Evolutionary conservation across 1,140 invertebrate species (phyloP), one percentile per base, ranked within the genome.

Genomic region (Solenopsis invicta): DNA sequence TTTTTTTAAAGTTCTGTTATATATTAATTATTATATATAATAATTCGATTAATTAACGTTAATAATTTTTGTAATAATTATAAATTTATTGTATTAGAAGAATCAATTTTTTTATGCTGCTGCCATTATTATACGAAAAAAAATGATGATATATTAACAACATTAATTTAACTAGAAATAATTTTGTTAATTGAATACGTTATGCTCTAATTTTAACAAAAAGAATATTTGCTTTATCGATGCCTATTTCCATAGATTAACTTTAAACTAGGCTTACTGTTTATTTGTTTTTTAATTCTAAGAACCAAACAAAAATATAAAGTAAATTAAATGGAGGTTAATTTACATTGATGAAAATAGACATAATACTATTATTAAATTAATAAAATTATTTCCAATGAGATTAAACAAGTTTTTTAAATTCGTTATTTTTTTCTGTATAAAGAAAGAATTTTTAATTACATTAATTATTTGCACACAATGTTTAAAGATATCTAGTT

Each of bases 11-110:
- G 2, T 29, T 29, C n/a, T n/a, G n/a, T 29, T 29, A 29, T 29
- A 29, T 29, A 29, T 29, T 29, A 29, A 29, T 29, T 29, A 29
- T 29, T 29, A 29, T 29, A 29, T 29, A 29, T 29, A 29, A 29
- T 29, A 29, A 0, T 29, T 29, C 29, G 29, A 29, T 29, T 29
- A 29, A 61, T 12, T 61, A 29, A 61, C 13, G 4, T 61, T 5
- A 64, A 34, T 37, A 64, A 64, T 62, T 37, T 64, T 64, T 64
- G 29, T 64, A 18, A 1, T 12, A 64, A 64, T 34, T 64, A 64
- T 18, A 34, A 18, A 64, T 64, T 71, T 48, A 29, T 29, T 29
- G 29, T 29, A 29, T 29, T 29, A 29, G 29, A 29, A 29, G 1
- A 1, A 29, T 29, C 29, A 2, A 2, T 29, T 29, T 29, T 29